phyloP scores from a whole-genome alignment of 2,888 invertebrate species.

The Ectemnius continuus region DNA sequence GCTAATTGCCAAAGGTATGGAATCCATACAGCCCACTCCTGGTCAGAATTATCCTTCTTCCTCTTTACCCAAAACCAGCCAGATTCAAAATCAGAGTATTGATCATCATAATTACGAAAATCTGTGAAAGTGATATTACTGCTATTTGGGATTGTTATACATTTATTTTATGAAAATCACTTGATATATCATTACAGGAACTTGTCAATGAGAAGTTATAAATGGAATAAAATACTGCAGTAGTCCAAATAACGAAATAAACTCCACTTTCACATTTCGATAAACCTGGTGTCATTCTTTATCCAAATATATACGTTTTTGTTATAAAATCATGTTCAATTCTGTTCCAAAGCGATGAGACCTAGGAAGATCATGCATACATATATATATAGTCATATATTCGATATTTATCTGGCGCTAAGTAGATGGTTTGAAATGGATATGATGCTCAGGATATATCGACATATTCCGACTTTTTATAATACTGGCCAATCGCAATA shows the following conservation, averaged over 20 bases:
- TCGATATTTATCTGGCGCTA: too few species aligned
- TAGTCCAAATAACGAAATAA: conserved; percentile 80
- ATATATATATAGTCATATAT: too few species aligned
- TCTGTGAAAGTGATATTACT: conserved; percentile 66
- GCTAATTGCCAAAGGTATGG: conserved; percentile 79
- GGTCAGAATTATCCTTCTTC: conserved; percentile 84
- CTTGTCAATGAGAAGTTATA: conserved; percentile 80
- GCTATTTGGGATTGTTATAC: background rate
- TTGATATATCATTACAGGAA: conserved; percentile 77
- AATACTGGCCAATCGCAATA: too few species aligned
- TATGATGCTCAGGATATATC: too few species aligned
- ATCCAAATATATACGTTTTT: conserved; percentile 15
- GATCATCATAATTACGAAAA: conserved; percentile 76
- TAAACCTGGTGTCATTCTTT: conserved; percentile 33
- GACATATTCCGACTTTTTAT: too few species aligned
- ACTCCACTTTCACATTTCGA: conserved; percentile 76
- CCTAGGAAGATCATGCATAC: too few species aligned
- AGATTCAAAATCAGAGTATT: conserved; percentile 79
- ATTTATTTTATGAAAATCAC: conserved; percentile 1
- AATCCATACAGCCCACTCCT: conserved; percentile 86
- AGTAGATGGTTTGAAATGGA: too few species aligned
- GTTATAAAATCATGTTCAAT: background rate
- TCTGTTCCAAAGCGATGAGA: too few species aligned
- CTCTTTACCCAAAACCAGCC: conserved; percentile 81
- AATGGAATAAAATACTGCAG: conserved; percentile 80